Evolutionary conservation across 1,140 invertebrate species (phyloP), one percentile per base, ranked within the genome.

Genomic region (Battus philenor): DNA sequence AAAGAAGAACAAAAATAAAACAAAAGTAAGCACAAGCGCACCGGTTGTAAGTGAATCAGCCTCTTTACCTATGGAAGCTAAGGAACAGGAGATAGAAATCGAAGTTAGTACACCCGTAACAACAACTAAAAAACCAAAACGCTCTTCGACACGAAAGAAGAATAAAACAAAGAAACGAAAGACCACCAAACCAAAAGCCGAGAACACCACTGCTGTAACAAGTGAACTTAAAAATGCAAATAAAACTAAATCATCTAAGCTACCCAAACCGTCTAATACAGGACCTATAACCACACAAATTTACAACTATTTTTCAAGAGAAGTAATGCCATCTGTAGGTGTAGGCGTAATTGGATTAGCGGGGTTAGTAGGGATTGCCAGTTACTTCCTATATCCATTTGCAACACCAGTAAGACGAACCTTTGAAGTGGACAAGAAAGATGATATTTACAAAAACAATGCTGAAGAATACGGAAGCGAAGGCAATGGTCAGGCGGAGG

Each of bases 311-410:
- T 71, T 94, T 11, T 91, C 92, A 4, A 86, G 92, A 59, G 93
- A 93, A 86, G 91, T 94, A 0, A 93, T 94, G 90, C 92, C 92
- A 0, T 91, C 90, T 44, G 91, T 94, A 9, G 92, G 93, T 10
- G 90, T 94, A 1, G 92, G 93, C 61, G 73, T 93, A 10, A 89
- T 93, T 9, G 92, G 92, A 4, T 67, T 93, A 22, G 90, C 92
- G 26, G 87, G 93, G 7, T 87, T 91, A 20, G 90, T 91, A 7
- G 93, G 93, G 8, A 69, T 94, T 17, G 92, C 92, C 15, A 91
- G 92, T 16, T 92, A 93, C 47, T 92, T 93, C 62, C 78, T 93
- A 7, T 93, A 92, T 79, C 92, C 93, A 4, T 93, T 93, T 54
- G 87, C 90, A 6, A 89, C 89, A 1, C 88, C 88, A 1, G 88